Conservation (phyloP, 2,113 vertebrate species). For the Rhea americana region DNA sequence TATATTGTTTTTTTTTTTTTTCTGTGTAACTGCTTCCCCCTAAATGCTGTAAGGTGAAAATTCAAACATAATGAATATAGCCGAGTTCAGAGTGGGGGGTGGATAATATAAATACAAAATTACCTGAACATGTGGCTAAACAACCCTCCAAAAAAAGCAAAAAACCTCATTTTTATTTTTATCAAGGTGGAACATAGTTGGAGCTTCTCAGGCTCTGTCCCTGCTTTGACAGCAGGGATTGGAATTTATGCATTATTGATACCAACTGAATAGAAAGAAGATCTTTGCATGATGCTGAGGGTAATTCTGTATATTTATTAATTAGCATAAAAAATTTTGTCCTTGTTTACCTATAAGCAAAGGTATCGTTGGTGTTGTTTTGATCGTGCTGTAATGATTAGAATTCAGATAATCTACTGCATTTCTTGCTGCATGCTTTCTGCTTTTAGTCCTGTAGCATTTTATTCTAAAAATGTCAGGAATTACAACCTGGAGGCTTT, state of each 20-base stretch:
- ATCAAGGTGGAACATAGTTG: neutral
- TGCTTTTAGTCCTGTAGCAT: neutral
- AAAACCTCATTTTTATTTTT: neutral
- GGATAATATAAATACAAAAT: neutral
- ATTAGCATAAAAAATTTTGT: neutral
- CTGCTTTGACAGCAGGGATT: neutral
- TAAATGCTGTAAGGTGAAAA: neutral
- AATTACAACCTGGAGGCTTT: conserved; percentile 44
- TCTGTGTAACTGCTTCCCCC: accelerated
- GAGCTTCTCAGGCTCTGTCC: too few species aligned
- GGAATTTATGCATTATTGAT: neutral
- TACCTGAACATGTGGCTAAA: neutral
- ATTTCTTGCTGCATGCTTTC: neutral
- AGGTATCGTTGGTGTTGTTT: neutral
- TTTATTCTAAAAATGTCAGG: conserved; percentile 21
- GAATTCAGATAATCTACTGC: neutral
- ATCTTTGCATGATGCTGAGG: neutral
- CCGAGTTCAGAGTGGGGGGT: neutral
- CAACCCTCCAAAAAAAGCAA: too few species aligned
- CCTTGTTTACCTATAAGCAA: neutral
- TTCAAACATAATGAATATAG: neutral
- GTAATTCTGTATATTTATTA: neutral
- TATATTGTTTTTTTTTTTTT: neutral
- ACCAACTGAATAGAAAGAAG: neutral
- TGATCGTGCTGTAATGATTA: neutral